A percentile compares a stretch with the other conserved stretches of the same genome.
phyloP scores from a whole-genome alignment of 2,797 vertebrate species.

The Bucorvus abyssinicus region DNA sequence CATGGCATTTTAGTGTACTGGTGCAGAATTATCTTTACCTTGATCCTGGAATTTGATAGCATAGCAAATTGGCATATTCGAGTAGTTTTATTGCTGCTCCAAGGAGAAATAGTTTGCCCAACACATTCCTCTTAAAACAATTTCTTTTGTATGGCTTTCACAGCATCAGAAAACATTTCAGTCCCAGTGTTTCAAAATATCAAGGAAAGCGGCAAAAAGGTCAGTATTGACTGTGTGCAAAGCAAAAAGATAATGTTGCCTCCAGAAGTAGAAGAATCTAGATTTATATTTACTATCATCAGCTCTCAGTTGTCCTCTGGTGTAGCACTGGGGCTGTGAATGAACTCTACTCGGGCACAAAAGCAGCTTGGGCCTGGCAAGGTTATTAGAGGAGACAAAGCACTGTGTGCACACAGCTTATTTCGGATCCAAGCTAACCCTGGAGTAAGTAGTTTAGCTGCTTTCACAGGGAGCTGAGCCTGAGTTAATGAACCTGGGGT shows the following conservation, averaged over 20 bases:
- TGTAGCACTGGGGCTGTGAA: neutral
- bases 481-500: neutral
- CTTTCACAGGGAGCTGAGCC: constrained; percentile 2
- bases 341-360: neutral
- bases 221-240: neutral
- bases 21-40: neutral
- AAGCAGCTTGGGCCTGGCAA: neutral
- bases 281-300: neutral
- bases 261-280: neutral
- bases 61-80: neutral
- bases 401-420: neutral
- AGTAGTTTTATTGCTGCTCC: neutral
- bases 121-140: neutral
- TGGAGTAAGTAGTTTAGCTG: constrained; percentile 40
- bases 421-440: constrained; percentile 23
- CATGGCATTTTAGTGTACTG: neutral
- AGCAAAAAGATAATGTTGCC: neutral
- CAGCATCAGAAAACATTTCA: neutral
- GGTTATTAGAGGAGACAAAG: constrained; percentile 32
- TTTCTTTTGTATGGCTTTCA: neutral
- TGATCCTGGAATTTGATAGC: neutral
- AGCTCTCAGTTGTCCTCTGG: neutral
- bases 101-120: neutral
- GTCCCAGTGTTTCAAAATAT: neutral
- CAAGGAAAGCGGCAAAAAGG: neutral